These are phyloP conservation scores for Eulimnadia texana DNA, from an alignment of 1,140 invertebrate species.

Conservation along the genomic window DNA sequence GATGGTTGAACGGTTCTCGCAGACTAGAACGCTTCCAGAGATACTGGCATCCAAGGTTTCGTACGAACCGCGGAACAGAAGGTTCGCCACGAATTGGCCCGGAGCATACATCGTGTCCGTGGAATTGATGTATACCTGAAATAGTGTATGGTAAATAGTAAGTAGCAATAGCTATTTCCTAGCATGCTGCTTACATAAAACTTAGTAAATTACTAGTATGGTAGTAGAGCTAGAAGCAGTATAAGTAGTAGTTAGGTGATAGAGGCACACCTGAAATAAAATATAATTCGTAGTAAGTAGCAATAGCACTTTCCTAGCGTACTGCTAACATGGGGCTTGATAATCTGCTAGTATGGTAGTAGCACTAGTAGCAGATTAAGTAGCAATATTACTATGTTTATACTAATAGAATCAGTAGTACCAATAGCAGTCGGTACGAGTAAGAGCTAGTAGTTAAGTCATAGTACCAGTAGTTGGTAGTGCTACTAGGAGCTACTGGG, in stretches of 20 bases:
- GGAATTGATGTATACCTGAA: constrained; percentile 12
- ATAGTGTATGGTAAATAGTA: background rate
- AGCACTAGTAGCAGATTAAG: too few relatives aligned
- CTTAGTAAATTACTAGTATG: background rate
- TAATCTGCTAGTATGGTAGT: too few relatives aligned
- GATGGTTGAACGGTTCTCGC: constrained; percentile 13
- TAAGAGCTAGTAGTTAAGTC: too few relatives aligned
- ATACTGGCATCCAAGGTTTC: constrained; percentile 7
- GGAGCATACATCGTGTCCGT: constrained; percentile 7
- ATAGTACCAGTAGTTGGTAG: too few relatives aligned
- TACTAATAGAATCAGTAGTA: too few relatives aligned
- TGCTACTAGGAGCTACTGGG: too few relatives aligned
- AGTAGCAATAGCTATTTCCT: background rate
- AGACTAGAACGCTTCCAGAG: constrained; percentile 13
- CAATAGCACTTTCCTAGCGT: too few relatives aligned
- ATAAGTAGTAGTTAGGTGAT: background rate
- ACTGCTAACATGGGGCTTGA: too few relatives aligned
- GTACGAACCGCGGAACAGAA: constrained; percentile 12
- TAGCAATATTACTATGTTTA: too few relatives aligned
- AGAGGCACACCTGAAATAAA: too few relatives aligned
- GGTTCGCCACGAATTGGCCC: constrained; percentile 15
- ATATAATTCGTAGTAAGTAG: too few relatives aligned
- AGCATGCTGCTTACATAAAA: background rate
- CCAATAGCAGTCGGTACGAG: too few relatives aligned
- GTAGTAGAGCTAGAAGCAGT: background rate